phyloP scores from a whole-genome alignment of 2,113 vertebrate species.

The Sander vitreus region DNA sequence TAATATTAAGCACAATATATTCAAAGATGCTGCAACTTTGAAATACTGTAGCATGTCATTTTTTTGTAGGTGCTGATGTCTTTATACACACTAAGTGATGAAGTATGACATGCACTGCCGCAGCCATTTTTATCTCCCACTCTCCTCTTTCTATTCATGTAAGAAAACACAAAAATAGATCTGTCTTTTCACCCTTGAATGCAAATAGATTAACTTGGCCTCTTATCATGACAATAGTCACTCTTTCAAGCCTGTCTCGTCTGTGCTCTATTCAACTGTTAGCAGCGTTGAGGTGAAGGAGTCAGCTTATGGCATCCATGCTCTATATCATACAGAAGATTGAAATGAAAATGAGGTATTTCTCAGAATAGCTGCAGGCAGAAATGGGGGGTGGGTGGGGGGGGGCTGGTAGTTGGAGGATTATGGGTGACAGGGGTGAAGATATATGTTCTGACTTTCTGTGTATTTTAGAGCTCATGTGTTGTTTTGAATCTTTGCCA shows the following conservation, averaged over 20 bases:
- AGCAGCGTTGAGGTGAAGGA: constrained; percentile 64
- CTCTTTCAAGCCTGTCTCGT: constrained; percentile 35
- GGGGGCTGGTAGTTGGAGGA: constrained; percentile 20
- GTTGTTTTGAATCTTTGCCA: constrained; percentile 46
- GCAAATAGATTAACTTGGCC: constrained; percentile 67
- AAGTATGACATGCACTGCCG: constrained; percentile 41
- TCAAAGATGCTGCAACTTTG: not conserved
- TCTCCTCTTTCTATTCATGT: constrained; percentile 24
- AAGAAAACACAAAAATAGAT: constrained; percentile 53
- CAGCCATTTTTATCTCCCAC: constrained; percentile 30
- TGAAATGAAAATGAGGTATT: constrained; percentile 77
- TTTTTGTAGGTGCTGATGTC: constrained; percentile 25
- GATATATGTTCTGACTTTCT: constrained; percentile 61
- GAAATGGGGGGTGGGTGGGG: not conserved
- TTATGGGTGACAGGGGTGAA: constrained; percentile 68
- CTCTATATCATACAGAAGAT: constrained; percentile 58
- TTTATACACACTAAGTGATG: constrained; percentile 34
- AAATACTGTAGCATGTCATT: constrained; percentile 26
- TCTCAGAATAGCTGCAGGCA: constrained; percentile 70
- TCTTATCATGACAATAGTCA: constrained; percentile 66
- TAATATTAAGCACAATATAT: not conserved
- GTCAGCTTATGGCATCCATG: constrained; percentile 51
- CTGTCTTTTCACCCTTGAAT: constrained; percentile 55
- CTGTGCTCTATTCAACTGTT: constrained; percentile 66
- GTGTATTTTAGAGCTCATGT: constrained; percentile 61